A percentile compares a stretch with the other conserved stretches of the same genome.
Conservation (phyloP, 2,888 invertebrate species). For the Cephus nigrinus region DNA sequence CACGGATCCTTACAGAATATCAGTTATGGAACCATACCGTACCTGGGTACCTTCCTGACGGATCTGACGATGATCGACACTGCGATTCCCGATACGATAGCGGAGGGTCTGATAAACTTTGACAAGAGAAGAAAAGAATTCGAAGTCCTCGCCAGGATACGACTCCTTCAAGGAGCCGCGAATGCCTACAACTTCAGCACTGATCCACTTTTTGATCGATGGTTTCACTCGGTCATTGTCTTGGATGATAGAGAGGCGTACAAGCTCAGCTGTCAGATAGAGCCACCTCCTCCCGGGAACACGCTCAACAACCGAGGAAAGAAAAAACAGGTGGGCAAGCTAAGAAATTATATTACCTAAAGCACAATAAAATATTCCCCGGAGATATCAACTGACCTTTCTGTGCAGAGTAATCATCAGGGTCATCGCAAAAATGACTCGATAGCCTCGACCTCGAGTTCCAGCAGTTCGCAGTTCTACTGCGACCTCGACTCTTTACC, state of each 20-base stretch:
- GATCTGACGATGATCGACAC: constrained; percentile 99
- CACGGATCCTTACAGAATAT: constrained; percentile 70
- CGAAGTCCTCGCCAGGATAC: constrained; percentile 97
- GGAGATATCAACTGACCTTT: neutral
- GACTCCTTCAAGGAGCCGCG: constrained; percentile 94
- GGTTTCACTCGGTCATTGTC: constrained; percentile 94
- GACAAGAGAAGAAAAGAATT: constrained; percentile 98
- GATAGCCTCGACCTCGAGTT: constrained; percentile 87
- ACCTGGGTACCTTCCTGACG: constrained; percentile 96
- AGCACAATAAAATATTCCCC: neutral
- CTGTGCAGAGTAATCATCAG: constrained; percentile 46
- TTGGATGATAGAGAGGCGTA: constrained; percentile 94
- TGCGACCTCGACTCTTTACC: constrained; percentile 81
- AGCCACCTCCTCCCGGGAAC: constrained; percentile 71
- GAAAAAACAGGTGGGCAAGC: constrained; percentile 48
- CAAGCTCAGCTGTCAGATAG: constrained; percentile 89
- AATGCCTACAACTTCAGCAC: constrained; percentile 91
- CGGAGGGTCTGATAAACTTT: constrained; percentile 93
- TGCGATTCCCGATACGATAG: constrained; percentile 87
- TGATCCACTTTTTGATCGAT: constrained; percentile 91
- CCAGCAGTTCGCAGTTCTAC: constrained; percentile 90
- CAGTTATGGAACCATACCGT: constrained; percentile 96
- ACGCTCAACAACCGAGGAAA: constrained; percentile 56
- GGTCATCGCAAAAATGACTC: constrained; percentile 93
- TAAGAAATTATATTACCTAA: constrained; percentile 5